Evolutionary conservation across 2,113 vertebrate genomes (phyloP).

Genomic region (Panthera uncia): DNA sequence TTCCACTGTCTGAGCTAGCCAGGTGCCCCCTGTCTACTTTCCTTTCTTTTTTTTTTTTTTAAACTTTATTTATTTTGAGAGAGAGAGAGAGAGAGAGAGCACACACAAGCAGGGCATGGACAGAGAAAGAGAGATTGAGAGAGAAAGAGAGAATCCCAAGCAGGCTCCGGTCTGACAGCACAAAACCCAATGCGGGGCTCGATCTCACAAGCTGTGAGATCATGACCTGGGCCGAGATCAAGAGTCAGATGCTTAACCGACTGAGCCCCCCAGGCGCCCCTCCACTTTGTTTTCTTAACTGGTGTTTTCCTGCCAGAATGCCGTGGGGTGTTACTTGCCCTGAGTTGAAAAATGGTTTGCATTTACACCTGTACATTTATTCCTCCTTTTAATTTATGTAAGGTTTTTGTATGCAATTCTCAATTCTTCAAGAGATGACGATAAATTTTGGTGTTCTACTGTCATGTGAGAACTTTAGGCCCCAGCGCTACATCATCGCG

Average conservation of each 20-base stretch:
- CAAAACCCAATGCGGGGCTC: background rate
- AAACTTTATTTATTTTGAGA: too few relatives aligned
- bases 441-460: background rate
- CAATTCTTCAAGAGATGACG: background rate
- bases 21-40: background rate
- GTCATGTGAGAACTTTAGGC: background rate
- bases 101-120: too few relatives aligned
- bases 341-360: background rate
- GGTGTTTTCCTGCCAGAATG: background rate
- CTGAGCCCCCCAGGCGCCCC: background rate
- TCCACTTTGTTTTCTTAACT: background rate
- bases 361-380: background rate
- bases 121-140: too few relatives aligned
- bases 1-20: background rate
- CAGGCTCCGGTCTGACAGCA: too few relatives aligned
- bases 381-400: background rate
- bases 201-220: background rate
- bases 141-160: too few relatives aligned
- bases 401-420: background rate
- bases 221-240: background rate
- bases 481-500: background rate
- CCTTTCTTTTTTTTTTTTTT: background rate
- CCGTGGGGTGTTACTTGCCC: background rate
- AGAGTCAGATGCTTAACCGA: background rate
- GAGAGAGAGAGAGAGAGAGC: too few relatives aligned